These are phyloP conservation scores for Batillaria attramentaria DNA, from an alignment of 1,140 invertebrate genomes.

Conservation along the genomic window DNA sequence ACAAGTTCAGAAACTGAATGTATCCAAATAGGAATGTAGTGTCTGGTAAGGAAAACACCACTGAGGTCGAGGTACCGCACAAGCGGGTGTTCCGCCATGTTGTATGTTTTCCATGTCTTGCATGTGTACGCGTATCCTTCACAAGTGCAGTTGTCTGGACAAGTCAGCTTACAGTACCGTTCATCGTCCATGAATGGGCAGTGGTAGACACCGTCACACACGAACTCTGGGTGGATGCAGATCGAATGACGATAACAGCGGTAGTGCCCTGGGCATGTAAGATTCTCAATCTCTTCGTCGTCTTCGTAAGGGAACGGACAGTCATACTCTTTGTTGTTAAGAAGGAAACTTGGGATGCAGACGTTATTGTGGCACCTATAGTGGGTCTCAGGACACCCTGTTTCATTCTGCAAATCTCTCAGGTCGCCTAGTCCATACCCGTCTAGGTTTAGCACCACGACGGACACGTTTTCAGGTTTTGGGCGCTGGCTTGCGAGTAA, in stretches of 20 bases:
- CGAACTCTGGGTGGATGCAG: conserved; percentile 17
- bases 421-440: not conserved
- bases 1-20: conserved; percentile 25
- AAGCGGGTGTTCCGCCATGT: not conserved
- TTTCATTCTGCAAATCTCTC: not conserved
- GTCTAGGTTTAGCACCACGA: not conserved
- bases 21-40: not conserved
- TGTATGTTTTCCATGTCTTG: not conserved
- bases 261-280: conserved; percentile 13
- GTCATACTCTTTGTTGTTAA: conserved; percentile 11
- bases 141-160: conserved; percentile 28
- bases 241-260: conserved; percentile 2
- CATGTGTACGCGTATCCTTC: conserved; percentile 28
- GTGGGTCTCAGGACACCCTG: not conserved
- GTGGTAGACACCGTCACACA: conserved; percentile 33
- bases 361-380: not conserved
- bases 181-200: conserved; percentile 36
- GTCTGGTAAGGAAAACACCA: not conserved
- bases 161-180: conserved; percentile 18
- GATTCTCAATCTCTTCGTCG: not conserved
- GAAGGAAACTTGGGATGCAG: conserved; percentile 1
- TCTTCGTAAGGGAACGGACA: not conserved
- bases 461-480: not conserved
- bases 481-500: not conserved
- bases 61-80: conserved; percentile 25